These are phyloP conservation scores for Cryptocheilus praepositus DNA, from an alignment of 2,888 invertebrate genomes.

Conservation along the genomic window DNA sequence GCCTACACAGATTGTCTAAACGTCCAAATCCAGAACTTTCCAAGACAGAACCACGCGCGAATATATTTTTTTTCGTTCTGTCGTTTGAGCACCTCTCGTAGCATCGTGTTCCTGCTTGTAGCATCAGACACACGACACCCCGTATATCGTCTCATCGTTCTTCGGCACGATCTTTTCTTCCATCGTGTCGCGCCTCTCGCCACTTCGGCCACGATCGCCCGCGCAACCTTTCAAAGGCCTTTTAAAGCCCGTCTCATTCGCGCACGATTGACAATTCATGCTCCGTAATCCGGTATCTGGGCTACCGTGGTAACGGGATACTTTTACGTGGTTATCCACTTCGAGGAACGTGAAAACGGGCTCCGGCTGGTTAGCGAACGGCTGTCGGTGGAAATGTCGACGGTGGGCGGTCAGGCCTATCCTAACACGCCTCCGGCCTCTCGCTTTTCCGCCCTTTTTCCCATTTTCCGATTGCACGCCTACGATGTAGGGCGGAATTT, in stretches of 20 bases:
- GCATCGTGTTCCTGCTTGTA: no score
- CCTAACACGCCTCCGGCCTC: conserved; percentile 5
- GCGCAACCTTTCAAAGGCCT: conserved; percentile 42
- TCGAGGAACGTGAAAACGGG: conserved; percentile 49
- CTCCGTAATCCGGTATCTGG: conserved; percentile 71
- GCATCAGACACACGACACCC: no score
- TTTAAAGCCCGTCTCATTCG: conserved; percentile 38
- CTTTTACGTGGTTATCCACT: conserved; percentile 61
- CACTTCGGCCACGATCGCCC: neutral
- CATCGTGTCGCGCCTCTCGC: neutral
- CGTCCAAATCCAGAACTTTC: no score
- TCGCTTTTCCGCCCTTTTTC: no score
- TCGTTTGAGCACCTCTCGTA: no score
- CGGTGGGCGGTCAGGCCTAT: conserved; percentile 6
- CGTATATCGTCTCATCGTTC: no score
- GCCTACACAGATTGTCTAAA: no score
- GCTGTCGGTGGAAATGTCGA: conserved; percentile 24
- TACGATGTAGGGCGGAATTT: conserved; percentile 40
- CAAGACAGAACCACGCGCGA: no score
- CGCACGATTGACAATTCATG: conserved; percentile 68
- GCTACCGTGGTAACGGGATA: conserved; percentile 69
- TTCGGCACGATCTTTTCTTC: no score
- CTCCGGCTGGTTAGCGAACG: conserved; percentile 16
- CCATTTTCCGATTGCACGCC: conserved; percentile 19
- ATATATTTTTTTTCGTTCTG: no score